Percentiles rank a stretch among this genome's conserved stretches.
Evolutionary conservation across 2,888 invertebrate genomes (phyloP).

Genomic region (Eledone cirrhosa): DNA sequence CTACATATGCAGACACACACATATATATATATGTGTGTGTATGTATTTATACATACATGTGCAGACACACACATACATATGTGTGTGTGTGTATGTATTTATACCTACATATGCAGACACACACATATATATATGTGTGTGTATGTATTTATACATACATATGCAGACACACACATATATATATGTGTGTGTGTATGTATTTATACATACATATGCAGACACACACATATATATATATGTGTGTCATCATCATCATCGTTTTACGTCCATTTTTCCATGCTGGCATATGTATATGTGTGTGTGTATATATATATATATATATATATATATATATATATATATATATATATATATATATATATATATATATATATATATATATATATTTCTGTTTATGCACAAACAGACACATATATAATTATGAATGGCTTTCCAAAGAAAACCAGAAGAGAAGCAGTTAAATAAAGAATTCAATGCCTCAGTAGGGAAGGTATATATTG

Average conservation of each 20-base stretch:
- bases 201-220: not conserved
- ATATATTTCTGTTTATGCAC: not conserved
- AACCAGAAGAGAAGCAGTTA: no score
- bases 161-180: not conserved
- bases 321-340: not conserved
- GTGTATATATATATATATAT: not conserved
- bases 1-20: no score
- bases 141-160: not conserved
- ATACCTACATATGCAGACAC: not conserved
- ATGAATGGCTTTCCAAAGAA: not conserved
- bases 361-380: not conserved
- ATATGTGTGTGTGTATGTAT: not conserved
- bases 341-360: not conserved
- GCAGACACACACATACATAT: not conserved
- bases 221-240: not conserved
- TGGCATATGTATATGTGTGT: not conserved
- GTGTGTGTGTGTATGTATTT: not conserved
- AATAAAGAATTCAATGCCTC: no score
- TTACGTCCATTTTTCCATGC: not conserved
- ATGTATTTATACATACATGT: not conserved
- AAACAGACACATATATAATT: not conserved
- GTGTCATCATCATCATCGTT: no score
- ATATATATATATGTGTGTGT: not conserved
- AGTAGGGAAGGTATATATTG: no score
- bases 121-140: not conserved